Base-by-base conservation (phyloP, 1,140 invertebrate species). In the Nymphalis io region DNA sequence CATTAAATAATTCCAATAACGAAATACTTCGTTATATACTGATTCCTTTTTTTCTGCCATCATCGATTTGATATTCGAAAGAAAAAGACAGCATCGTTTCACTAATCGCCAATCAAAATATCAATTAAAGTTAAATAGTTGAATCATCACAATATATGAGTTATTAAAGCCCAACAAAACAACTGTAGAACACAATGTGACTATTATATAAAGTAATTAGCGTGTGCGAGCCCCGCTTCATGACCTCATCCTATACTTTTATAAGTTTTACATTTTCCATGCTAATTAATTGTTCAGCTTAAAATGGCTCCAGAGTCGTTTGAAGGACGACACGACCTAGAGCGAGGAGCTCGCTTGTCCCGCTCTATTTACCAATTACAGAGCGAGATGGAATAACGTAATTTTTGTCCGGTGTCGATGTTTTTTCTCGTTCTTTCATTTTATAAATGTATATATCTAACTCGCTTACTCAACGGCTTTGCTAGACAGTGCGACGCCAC, bases 401-500 rank as follows among this genome's bases (percentile, higher is more conserved):
- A 33, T 27, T 12, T 23, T 23, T 61, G 18, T 6, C 20, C 15
- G 42, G 1, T 11, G 13, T 46, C n/a, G 16, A 23, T 63, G 38
- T 42, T 16, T 15, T 48, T 4, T 75, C 73, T 60, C 66, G 59
- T 48, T 78, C 68, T 46, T 13, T 51, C 65, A 13, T 27, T n/a
- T n/a, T 33, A 2, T 6, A 15, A 40, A 1, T 15, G 27, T 13
- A 40, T 71, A 66, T 66, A n/a, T 44, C 42, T 60, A 59, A 74
- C 72, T 60, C 66, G 18, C 51, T 74, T 60, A 16, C 68, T 33
- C 72, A 15, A 42, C 44, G 44, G 65, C 44, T 58, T 53, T 53
- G 74, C 72, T 66, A 82, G 80, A 79, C 78, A 76, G 67, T n/a
- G 60, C 73, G 79, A 71, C 79, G 79, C 75, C 77, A 59, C 70